phyloP scores from a whole-genome alignment of 2,888 invertebrate species.

The Creontiades dilutus region DNA sequence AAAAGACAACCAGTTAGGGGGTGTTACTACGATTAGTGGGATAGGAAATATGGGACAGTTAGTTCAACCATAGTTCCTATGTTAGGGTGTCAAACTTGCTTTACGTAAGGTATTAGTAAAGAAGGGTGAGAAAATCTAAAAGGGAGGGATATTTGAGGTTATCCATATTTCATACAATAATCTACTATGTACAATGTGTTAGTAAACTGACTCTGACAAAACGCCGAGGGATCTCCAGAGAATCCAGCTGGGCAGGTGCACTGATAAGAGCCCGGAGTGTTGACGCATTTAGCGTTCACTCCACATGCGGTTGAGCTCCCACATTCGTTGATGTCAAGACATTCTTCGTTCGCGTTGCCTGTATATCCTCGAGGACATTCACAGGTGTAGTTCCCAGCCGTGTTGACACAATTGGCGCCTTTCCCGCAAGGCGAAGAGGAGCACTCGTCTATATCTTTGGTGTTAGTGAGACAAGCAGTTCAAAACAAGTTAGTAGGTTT shows the following conservation, averaged over 20 bases:
- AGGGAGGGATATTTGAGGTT: background rate
- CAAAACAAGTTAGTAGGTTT: conserved; percentile 59
- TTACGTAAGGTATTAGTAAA: conserved; percentile 35
- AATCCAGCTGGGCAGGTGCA: conserved; percentile 88
- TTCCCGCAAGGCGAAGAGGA: conserved; percentile 84
- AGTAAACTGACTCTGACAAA: conserved; percentile 75
- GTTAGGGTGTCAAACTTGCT: conserved; percentile 54
- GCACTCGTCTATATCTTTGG: conserved; percentile 87
- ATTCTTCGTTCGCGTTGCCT: conserved; percentile 80
- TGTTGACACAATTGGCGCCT: conserved; percentile 87
- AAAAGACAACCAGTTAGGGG: conserved; percentile 50
- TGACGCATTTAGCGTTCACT: conserved; percentile 88
- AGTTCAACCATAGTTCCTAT: conserved; percentile 72
- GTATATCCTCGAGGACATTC: conserved; percentile 86
- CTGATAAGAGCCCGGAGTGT: conserved; percentile 88
- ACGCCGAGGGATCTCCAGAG: conserved; percentile 83
- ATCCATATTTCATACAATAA: conserved; percentile 69
- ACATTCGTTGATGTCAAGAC: conserved; percentile 86
- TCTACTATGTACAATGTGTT: conserved; percentile 69
- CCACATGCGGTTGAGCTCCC: conserved; percentile 84
- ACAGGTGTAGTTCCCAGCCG: conserved; percentile 87
- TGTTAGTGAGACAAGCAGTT: conserved; percentile 64
- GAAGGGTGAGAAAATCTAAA: conserved; percentile 36
- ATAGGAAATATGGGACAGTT: conserved; percentile 71
- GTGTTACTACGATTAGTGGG: conserved; percentile 34